These are phyloP conservation scores for Olivierus martensii DNA, from an alignment of 1,140 invertebrate genomes.

Conservation along the genomic window DNA sequence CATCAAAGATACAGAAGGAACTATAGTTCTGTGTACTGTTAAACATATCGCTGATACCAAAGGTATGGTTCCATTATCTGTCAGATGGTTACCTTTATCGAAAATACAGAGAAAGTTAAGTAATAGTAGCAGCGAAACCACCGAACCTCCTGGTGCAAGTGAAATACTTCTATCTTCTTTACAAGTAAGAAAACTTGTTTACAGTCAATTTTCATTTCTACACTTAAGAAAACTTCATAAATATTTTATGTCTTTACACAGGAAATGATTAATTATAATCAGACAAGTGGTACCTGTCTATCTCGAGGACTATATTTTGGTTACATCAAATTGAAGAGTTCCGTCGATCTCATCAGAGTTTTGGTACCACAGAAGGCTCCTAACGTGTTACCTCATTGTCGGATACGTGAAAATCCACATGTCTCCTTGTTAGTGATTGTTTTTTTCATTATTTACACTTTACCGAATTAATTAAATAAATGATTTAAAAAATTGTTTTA, in stretches of 20 bases:
- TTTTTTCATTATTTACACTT: not conserved
- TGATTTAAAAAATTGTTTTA: slow-evolving; percentile 17
- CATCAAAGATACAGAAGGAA: slow-evolving; percentile 69
- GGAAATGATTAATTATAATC: slow-evolving; percentile 85
- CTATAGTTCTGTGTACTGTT: slow-evolving; percentile 74
- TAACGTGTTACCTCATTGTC: slow-evolving; percentile 81
- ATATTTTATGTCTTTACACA: no score
- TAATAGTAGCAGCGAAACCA: slow-evolving; percentile 7
- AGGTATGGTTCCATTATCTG: slow-evolving; percentile 46
- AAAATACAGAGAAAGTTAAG: slow-evolving; percentile 43
- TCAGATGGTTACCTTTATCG: slow-evolving; percentile 70
- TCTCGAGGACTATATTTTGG: slow-evolving; percentile 79
- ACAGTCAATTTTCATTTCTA: not conserved
- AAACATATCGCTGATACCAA: slow-evolving; percentile 72
- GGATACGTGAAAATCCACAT: slow-evolving; percentile 86
- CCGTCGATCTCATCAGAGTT: slow-evolving; percentile 85
- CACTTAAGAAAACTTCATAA: not conserved
- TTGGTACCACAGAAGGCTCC: slow-evolving; percentile 78
- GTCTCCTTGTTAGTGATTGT: slow-evolving; percentile 65
- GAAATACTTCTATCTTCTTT: slow-evolving; percentile 70
- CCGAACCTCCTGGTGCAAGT: slow-evolving; percentile 52
- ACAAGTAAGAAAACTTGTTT: slow-evolving; percentile 35
- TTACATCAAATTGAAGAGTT: slow-evolving; percentile 89
- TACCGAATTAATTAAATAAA: not conserved
- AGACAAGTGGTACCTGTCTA: slow-evolving; percentile 65